phyloP scores from a whole-genome alignment of 1,140 invertebrate genomes.

The Bombus picipes region DNA sequence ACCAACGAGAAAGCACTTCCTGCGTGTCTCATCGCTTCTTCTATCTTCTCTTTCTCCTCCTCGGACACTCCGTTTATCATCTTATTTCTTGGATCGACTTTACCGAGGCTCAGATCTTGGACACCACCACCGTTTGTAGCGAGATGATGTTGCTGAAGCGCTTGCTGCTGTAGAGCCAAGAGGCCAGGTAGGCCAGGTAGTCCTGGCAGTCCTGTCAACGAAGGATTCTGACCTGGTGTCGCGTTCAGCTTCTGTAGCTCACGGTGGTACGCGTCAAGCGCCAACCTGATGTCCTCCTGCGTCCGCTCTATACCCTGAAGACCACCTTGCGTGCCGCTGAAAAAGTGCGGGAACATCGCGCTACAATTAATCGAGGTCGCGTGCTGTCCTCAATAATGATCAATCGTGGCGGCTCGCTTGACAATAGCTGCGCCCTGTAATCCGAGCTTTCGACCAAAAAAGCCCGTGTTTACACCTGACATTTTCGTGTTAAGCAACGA shows the following conservation, averaged over 20 bases:
- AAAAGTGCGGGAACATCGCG: conserved; percentile 90
- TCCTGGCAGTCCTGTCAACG: conserved; percentile 82
- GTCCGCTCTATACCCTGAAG: conserved; percentile 88
- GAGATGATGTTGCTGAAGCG: conserved; percentile 85
- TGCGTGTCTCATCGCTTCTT: conserved; percentile 89
- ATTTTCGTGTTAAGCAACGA: conserved; percentile 46
- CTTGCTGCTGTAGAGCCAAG: conserved; percentile 89
- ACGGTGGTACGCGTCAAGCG: conserved; percentile 94
- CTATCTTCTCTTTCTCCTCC: conserved; percentile 86
- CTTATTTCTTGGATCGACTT: conserved; percentile 86
- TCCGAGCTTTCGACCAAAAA: neutral
- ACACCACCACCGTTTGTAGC: conserved; percentile 86
- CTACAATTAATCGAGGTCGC: conserved; percentile 82
- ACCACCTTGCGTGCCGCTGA: conserved; percentile 85
- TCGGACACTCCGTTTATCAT: conserved; percentile 88
- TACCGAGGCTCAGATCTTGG: conserved; percentile 93
- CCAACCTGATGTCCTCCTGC: conserved; percentile 93
- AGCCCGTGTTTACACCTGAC: conserved; percentile 25
- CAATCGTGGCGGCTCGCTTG: conserved; percentile 51
- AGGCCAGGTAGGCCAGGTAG: conserved; percentile 86
- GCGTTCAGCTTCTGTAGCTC: conserved; percentile 93
- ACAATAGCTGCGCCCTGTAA: neutral
- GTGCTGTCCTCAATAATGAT: conserved; percentile 85
- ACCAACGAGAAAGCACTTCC: conserved; percentile 93
- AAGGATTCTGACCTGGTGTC: conserved; percentile 84